These are phyloP conservation scores for Trissolcus japonicus DNA, from an alignment of 2,888 invertebrate genomes.

Conservation along the genomic window DNA sequence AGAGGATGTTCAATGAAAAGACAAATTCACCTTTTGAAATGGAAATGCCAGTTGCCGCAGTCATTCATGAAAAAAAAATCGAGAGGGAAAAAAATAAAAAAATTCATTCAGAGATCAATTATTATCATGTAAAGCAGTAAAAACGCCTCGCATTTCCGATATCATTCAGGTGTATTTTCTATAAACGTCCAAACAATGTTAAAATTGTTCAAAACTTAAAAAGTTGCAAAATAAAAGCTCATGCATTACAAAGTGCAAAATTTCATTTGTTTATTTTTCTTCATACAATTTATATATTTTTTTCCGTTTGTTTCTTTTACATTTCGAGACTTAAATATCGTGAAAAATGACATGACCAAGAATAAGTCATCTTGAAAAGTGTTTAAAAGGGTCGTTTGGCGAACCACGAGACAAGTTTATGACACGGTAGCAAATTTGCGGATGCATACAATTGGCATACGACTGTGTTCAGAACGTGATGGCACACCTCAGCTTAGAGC, in stretches of 20 bases:
- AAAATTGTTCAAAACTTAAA: neutral
- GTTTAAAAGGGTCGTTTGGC: slow-evolving; percentile 41
- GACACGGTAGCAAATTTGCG: slow-evolving; percentile 75
- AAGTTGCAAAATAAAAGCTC: no score
- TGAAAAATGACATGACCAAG: neutral
- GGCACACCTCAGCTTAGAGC: slow-evolving; percentile 46
- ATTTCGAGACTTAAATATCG: no score
- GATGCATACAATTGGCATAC: slow-evolving; percentile 75
- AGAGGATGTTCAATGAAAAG: slow-evolving; percentile 26
- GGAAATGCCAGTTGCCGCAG: slow-evolving; percentile 8
- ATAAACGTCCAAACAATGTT: no score
- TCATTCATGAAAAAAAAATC: slow-evolving; percentile 8
- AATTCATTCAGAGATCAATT: slow-evolving; percentile 24
- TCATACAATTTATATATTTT: no score
- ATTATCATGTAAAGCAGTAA: slow-evolving; percentile 32
- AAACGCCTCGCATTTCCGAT: slow-evolving; percentile 11
- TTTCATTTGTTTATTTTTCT: no score
- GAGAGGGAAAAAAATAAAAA: neutral
- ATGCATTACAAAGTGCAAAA: neutral
- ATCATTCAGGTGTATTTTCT: no score
- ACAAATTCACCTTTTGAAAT: slow-evolving; percentile 32
- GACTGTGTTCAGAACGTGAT: slow-evolving; percentile 56
- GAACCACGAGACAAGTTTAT: slow-evolving; percentile 67
- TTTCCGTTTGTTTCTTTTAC: no score
- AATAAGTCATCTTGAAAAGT: slow-evolving; percentile 40